Evolutionary conservation across 1,140 invertebrate genomes (phyloP).

Genomic region (Drosophila repletoides): DNA sequence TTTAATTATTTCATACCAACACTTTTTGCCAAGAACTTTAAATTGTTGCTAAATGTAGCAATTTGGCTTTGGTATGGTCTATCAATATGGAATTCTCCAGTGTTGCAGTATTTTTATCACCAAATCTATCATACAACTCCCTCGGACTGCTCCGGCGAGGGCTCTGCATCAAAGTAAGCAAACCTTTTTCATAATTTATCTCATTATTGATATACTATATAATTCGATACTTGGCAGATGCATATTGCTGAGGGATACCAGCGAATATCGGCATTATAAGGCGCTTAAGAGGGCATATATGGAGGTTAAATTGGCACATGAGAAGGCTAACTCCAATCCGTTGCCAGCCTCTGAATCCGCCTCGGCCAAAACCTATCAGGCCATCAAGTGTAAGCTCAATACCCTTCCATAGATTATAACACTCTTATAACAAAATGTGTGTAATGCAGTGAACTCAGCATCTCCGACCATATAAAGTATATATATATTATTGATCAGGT

Average conservation of each 20-base stretch:
- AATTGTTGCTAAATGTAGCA: constrained; percentile 66
- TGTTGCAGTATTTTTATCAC: constrained; percentile 80
- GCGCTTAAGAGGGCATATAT: constrained; percentile 73
- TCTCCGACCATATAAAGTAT: too few relatives aligned
- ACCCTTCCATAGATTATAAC: too few relatives aligned
- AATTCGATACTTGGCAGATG: constrained; percentile 42
- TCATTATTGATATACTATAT: not conserved
- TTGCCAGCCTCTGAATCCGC: constrained; percentile 56
- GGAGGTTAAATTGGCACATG: constrained; percentile 75
- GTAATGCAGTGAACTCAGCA: too few relatives aligned
- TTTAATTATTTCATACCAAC: constrained; percentile 81
- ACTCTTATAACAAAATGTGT: too few relatives aligned
- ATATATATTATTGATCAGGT: too few relatives aligned
- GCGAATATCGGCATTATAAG: constrained; percentile 77
- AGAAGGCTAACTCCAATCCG: constrained; percentile 56
- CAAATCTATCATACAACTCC: constrained; percentile 79
- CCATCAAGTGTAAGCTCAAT: constrained; percentile 72
- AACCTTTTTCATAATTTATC: not conserved
- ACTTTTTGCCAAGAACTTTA: constrained; percentile 79
- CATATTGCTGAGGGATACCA: constrained; percentile 73
- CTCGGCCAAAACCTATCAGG: constrained; percentile 79
- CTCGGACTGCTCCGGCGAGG: constrained; percentile 75
- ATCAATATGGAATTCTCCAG: constrained; percentile 80
- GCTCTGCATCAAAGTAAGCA: constrained; percentile 72
- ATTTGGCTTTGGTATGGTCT: constrained; percentile 81